Conservation (phyloP, 2,113 vertebrate species). For the Ameiurus melas region DNA sequence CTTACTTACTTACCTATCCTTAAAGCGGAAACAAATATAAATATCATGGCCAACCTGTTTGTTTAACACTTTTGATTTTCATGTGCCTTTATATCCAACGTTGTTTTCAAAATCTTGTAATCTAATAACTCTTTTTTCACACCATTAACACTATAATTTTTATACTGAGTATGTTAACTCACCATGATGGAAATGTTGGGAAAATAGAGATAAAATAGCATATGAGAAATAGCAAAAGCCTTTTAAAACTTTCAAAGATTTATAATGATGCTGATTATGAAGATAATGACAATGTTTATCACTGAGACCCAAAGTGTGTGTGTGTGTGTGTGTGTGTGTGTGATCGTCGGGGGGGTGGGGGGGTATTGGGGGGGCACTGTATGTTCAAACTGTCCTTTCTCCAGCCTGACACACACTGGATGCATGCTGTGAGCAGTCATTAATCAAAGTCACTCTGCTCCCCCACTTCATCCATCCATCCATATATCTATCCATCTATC, state of each 20-base stretch:
- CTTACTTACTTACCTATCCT: neutral
- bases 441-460: constrained; percentile 43
- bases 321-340: neutral
- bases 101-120: neutral
- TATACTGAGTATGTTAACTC: neutral
- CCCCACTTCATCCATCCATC: neutral
- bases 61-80: neutral
- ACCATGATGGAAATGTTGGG: neutral
- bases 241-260: neutral
- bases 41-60: neutral
- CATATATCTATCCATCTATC: neutral
- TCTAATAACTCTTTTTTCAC: neutral
- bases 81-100: neutral
- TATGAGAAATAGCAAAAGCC: neutral
- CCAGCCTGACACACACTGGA: constrained; percentile 25
- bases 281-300: neutral
- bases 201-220: neutral
- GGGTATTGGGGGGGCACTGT: neutral
- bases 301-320: neutral
- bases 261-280: neutral
- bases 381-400: constrained; percentile 13
- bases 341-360: too few relatives aligned
- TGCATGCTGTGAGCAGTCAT: constrained; percentile 33
- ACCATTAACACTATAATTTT: neutral
- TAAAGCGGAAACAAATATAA: neutral